Evolutionary conservation across 2,797 vertebrate species (phyloP).

Genomic region (Gastrophryne carolinensis): DNA sequence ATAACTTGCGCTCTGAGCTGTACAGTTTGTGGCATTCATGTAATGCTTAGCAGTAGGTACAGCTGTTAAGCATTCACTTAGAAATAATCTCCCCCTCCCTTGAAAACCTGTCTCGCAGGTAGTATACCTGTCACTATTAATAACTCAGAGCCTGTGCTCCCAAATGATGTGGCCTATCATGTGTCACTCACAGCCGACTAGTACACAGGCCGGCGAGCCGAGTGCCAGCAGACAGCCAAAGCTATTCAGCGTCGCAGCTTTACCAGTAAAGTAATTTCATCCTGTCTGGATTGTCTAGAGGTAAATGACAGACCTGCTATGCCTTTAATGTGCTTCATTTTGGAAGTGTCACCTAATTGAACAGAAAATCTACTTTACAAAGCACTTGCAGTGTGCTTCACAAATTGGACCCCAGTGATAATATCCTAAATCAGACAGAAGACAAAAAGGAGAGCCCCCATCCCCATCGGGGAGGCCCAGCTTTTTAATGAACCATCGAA

Average conservation of each 20-base stretch:
- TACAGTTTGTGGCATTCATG: constrained; percentile 80
- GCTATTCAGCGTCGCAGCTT: constrained; percentile 60
- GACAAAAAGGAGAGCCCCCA: too few relatives aligned
- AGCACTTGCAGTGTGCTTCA: not conserved
- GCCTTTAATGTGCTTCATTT: not conserved
- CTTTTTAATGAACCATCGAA: too few relatives aligned
- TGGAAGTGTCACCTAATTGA: constrained; percentile 9
- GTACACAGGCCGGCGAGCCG: constrained; percentile 63
- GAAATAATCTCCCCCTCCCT: constrained; percentile 79
- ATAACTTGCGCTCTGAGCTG: constrained; percentile 79
- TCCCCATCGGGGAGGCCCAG: too few relatives aligned
- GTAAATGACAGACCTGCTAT: constrained; percentile 28
- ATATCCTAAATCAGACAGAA: too few relatives aligned
- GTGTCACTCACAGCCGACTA: constrained; percentile 69
- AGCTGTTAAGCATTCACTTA: constrained; percentile 84
- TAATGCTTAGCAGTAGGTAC: constrained; percentile 83
- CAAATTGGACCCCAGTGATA: not conserved
- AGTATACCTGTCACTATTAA: constrained; percentile 79
- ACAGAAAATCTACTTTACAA: not conserved
- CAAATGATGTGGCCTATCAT: constrained; percentile 71
- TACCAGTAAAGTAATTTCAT: constrained; percentile 51
- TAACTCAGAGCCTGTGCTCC: constrained; percentile 70
- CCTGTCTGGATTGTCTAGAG: not conserved
- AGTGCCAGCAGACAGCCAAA: constrained; percentile 62
- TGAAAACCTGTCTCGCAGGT: constrained; percentile 78